These are phyloP conservation scores for Euura lappo DNA, from an alignment of 1,140 invertebrate species.

Conservation along the genomic window DNA sequence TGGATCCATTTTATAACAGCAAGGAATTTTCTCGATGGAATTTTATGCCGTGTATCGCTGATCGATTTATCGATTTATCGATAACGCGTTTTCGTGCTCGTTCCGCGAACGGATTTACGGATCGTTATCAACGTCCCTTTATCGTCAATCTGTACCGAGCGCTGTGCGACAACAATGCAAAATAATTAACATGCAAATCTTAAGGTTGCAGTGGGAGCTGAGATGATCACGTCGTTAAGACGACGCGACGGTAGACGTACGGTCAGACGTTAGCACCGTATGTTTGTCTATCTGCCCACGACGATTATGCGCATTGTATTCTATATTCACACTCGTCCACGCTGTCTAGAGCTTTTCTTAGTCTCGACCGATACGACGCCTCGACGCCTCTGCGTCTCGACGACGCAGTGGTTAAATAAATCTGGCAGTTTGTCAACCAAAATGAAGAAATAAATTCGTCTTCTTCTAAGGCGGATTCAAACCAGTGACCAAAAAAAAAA, in stretches of 20 bases:
- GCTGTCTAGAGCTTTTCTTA: too few species aligned
- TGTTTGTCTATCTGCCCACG: not conserved
- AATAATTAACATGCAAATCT: too few species aligned
- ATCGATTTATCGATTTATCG: too few species aligned
- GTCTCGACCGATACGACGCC: not conserved
- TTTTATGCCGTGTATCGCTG: too few species aligned
- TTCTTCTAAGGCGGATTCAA: slow-evolving; percentile 6
- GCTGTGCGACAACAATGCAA: too few species aligned
- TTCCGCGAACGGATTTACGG: too few species aligned
- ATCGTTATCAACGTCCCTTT: too few species aligned
- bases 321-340: not conserved
- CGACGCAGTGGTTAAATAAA: not conserved
- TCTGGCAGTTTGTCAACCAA: slow-evolving; percentile 5
- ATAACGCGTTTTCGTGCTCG: too few species aligned
- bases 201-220: too few species aligned
- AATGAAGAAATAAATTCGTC: slow-evolving; percentile 15
- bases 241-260: not conserved
- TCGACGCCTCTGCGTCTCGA: not conserved
- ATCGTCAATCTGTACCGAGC: too few species aligned
- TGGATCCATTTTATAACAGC: too few species aligned
- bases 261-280: not conserved
- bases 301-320: not conserved
- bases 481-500: not conserved
- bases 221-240: not conserved
- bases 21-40: too few species aligned